phyloP scores from a whole-genome alignment of 2,113 vertebrate genomes.

The Euleptes europaea region DNA sequence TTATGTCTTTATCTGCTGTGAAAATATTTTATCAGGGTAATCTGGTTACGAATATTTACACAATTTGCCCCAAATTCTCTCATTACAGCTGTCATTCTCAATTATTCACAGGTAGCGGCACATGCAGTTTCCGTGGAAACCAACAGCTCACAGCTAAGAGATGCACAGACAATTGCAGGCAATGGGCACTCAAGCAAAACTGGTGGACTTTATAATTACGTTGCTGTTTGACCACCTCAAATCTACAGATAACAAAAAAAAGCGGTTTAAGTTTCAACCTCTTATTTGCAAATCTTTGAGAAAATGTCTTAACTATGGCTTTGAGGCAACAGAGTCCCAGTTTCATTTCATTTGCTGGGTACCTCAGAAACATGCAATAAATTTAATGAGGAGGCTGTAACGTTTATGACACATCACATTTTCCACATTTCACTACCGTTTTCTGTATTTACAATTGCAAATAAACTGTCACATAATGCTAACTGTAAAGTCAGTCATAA shows the following conservation, averaged over 20 bases:
- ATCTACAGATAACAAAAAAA: constrained; percentile 35
- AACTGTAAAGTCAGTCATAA: constrained; percentile 63
- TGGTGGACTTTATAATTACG: constrained; percentile 35
- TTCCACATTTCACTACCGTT: constrained; percentile 66
- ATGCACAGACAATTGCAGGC: constrained; percentile 50
- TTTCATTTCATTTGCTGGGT: constrained; percentile 14
- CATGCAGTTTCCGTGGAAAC: constrained; percentile 76
- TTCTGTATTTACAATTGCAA: constrained; percentile 70
- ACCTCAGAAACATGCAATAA: constrained; percentile 55
- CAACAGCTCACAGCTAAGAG: constrained; percentile 49
- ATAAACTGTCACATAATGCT: constrained; percentile 66
- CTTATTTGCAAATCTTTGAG: constrained; percentile 44
- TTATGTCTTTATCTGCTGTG: constrained; percentile 61
- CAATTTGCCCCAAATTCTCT: constrained; percentile 66
- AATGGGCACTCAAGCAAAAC: constrained; percentile 60
- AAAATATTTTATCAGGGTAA: constrained; percentile 69
- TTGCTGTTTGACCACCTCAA: constrained; percentile 54
- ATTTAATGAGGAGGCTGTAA: constrained; percentile 66
- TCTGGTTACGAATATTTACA: constrained; percentile 71
- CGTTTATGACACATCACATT: constrained; percentile 66
- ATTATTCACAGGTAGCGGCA: constrained; percentile 72
- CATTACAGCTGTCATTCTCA: constrained; percentile 68
- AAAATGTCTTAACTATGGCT: constrained; percentile 44
- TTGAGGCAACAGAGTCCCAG: constrained; percentile 40
- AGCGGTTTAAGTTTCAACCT: constrained; percentile 47